Conservation (phyloP, 2,113 vertebrate genomes). For the Lepisosteus oculatus region DNA sequence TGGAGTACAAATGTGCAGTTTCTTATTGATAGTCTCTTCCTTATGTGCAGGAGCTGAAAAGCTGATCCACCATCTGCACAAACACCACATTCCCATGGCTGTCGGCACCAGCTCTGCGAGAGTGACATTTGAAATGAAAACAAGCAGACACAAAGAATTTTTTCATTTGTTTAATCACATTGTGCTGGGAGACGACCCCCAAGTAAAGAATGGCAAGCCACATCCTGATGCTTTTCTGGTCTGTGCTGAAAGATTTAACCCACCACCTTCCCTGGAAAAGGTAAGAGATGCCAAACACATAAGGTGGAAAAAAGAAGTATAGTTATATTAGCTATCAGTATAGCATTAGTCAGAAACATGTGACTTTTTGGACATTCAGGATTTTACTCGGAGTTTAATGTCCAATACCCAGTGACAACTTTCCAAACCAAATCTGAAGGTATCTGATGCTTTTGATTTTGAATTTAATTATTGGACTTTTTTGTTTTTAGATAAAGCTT, state of each 20-base stretch:
- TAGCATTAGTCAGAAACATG: too few species aligned
- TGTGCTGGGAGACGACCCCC: conserved; percentile 83
- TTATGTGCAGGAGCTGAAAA: conserved; percentile 70
- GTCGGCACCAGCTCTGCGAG: conserved; percentile 80
- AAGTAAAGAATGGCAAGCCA: conserved; percentile 77
- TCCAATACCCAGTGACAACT: too few species aligned
- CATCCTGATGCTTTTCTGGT: conserved; percentile 81
- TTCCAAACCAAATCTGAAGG: too few species aligned
- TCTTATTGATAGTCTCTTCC: conserved; percentile 10
- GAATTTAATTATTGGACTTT: too few species aligned
- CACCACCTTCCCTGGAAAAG: conserved; percentile 60
- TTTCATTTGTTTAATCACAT: conserved; percentile 79
- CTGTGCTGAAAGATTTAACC: conserved; percentile 77
- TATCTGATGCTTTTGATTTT: too few species aligned
- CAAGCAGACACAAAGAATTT: conserved; percentile 67
- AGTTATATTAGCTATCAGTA: too few species aligned
- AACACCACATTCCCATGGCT: conserved; percentile 72
- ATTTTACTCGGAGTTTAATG: too few species aligned
- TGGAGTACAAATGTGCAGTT: conserved; percentile 10
- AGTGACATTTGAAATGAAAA: conserved; percentile 73
- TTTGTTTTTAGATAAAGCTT: too few species aligned
- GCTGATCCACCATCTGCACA: conserved; percentile 72
- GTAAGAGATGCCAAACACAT: conserved; percentile 48
- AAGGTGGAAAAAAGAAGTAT: too few species aligned
- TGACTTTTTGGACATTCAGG: too few species aligned